Percentiles rank a stretch among this genome's conserved stretches.
phyloP scores from a whole-genome alignment of 2,113 vertebrate species.

The Nothobranchius kuhntae region DNA sequence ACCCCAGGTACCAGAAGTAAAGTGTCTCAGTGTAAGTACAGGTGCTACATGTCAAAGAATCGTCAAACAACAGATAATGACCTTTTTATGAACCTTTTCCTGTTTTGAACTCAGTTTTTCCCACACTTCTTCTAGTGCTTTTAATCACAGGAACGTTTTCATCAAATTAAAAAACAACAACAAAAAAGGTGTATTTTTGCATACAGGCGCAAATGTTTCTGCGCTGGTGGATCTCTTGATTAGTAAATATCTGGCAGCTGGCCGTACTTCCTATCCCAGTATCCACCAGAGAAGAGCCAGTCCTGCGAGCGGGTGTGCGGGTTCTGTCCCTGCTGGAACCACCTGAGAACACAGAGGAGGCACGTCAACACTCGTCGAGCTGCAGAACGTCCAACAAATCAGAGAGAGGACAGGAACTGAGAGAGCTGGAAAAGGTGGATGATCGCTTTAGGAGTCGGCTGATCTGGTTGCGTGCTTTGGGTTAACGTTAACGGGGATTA shows the following conservation, averaged over 20 bases:
- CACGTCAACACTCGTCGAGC: constrained; percentile 6
- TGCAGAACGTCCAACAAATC: background rate
- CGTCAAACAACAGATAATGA: constrained; percentile 28
- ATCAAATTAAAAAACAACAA: constrained; percentile 5
- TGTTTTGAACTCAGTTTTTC: constrained; percentile 36
- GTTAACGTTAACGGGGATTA: background rate
- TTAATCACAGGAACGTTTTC: background rate
- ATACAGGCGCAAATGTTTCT: background rate
- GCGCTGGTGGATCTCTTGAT: constrained; percentile 37
- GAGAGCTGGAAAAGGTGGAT: constrained; percentile 1
- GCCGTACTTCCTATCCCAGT: constrained; percentile 95
- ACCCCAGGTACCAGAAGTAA: constrained; percentile 18
- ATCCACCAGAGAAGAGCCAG: constrained; percentile 92
- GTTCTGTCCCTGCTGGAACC: constrained; percentile 94
- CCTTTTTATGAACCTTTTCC: constrained; percentile 17
- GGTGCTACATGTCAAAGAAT: constrained; percentile 31
- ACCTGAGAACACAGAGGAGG: constrained; percentile 77
- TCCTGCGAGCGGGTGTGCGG: constrained; percentile 89
- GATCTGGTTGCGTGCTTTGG: background rate
- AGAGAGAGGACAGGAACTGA: background rate
- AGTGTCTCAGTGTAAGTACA: constrained; percentile 20
- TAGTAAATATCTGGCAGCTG: constrained; percentile 95
- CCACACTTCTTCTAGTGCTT: constrained; percentile 37
- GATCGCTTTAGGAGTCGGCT: background rate
- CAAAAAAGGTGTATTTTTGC: background rate